Evolutionary conservation across 1,140 invertebrate genomes (phyloP).

Genomic region (Drosophila takahashii): DNA sequence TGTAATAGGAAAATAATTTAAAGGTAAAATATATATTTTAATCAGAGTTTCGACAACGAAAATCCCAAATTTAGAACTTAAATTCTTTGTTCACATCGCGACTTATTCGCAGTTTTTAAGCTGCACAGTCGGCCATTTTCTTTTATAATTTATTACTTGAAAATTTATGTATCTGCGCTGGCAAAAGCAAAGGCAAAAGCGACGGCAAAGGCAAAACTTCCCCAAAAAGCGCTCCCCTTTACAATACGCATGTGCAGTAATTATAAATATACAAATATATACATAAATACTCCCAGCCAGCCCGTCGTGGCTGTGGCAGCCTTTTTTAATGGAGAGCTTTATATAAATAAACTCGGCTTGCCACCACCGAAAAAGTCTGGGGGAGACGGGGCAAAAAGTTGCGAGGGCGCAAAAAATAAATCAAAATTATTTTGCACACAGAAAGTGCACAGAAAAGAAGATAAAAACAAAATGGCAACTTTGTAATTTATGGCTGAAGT

Average conservation of each 20-base stretch:
- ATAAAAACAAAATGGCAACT: slow-evolving; percentile 83
- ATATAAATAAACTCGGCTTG: slow-evolving; percentile 76
- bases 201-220: slow-evolving; percentile 43
- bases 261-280: slow-evolving; percentile 83
- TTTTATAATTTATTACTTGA: slow-evolving; percentile 83
- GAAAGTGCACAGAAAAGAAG: slow-evolving; percentile 63
- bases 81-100: slow-evolving; percentile 2
- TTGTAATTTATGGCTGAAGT: slow-evolving; percentile 83
- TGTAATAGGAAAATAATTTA: too few relatives aligned
- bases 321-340: slow-evolving; percentile 83
- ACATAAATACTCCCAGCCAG: slow-evolving; percentile 67
- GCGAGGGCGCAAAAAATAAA: slow-evolving; percentile 69
- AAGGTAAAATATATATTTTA: not conserved
- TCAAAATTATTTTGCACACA: slow-evolving; percentile 83
- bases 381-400: slow-evolving; percentile 12
- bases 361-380: slow-evolving; percentile 50
- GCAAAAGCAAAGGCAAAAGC: not conserved
- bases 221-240: slow-evolving; percentile 54
- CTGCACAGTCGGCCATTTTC: slow-evolving; percentile 69
- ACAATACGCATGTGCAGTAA: slow-evolving; percentile 82
- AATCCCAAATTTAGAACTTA: slow-evolving; percentile 17
- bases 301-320: slow-evolving; percentile 49
- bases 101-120: slow-evolving; percentile 25
- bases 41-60: not conserved
- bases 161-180: slow-evolving; percentile 75